Evolutionary conservation across 2,113 vertebrate genomes (phyloP).

Genomic region (Patagioenas fasciata): DNA sequence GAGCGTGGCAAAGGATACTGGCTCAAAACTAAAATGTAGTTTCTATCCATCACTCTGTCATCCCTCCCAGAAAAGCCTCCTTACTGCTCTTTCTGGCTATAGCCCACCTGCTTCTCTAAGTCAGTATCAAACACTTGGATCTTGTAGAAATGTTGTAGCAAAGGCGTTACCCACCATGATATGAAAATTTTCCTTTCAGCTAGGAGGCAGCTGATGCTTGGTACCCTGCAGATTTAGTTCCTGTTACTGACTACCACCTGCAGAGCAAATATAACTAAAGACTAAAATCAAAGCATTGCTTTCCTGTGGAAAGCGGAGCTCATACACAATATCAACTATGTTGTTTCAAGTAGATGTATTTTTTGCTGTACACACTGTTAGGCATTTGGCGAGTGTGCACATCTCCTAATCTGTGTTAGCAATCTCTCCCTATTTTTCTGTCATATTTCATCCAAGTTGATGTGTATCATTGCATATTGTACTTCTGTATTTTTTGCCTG

Average conservation of each 20-base stretch:
- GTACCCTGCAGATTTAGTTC: neutral
- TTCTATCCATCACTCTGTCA: neutral
- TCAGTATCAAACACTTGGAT: neutral
- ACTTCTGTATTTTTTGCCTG: neutral
- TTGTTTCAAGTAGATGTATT: neutral
- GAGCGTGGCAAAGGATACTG: neutral
- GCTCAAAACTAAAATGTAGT: neutral
- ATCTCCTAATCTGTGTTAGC: neutral
- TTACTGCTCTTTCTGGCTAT: neutral
- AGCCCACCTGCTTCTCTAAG: neutral
- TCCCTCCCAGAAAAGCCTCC: neutral
- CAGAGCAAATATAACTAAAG: slow-evolving; percentile 3
- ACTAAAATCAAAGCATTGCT: slow-evolving; percentile 16
- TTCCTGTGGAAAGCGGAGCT: slow-evolving; percentile 4
- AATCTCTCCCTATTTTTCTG: neutral
- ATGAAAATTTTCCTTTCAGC: neutral
- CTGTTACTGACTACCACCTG: neutral
- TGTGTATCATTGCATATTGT: neutral
- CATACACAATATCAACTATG: neutral
- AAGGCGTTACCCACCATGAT: neutral
- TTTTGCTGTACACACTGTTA: neutral
- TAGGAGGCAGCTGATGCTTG: neutral
- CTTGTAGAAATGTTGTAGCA: neutral
- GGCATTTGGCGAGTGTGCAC: rapidly evolving
- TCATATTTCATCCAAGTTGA: neutral